A percentile compares a stretch with the other conserved stretches of the same genome.
phyloP scores from a whole-genome alignment of 2,797 vertebrate genomes.

The Tenualosa thibaudeaui region DNA sequence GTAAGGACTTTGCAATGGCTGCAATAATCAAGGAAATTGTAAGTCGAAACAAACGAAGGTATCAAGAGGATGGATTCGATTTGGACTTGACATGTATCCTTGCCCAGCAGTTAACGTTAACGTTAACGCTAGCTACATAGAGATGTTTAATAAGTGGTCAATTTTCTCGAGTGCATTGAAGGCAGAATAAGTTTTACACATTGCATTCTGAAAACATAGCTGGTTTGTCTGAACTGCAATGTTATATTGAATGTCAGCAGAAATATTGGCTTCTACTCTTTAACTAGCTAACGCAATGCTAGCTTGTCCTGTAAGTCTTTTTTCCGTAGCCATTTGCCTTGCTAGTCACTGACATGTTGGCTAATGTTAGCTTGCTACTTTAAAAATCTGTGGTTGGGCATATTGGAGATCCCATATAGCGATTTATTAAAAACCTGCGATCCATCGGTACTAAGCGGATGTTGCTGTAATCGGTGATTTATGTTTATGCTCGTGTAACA shows the following conservation, averaged over 20 bases:
- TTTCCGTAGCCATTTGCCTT: constrained; percentile 47
- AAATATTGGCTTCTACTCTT: background rate
- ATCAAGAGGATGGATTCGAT: constrained; percentile 99
- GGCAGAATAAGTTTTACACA: background rate
- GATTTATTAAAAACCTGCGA: background rate
- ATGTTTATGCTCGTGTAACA: background rate
- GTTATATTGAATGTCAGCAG: background rate
- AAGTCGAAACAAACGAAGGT: constrained; percentile 99
- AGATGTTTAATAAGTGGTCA: constrained; percentile 10
- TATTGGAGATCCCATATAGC: background rate
- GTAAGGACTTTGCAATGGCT: constrained; percentile 86
- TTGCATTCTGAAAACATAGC: background rate
- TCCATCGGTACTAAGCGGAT: background rate
- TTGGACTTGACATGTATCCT: constrained; percentile 99
- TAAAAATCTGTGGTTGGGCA: background rate
- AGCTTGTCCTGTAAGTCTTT: constrained; percentile 51
- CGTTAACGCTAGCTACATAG: background rate
- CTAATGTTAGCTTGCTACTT: constrained; percentile 17
- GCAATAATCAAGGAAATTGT: constrained; percentile 99
- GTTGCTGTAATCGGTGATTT: background rate
- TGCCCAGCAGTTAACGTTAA: constrained; percentile 48
- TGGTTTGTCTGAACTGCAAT: background rate
- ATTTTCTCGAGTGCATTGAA: background rate
- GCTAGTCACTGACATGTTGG: constrained; percentile 52
- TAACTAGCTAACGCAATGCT: constrained; percentile 34